Conservation (phyloP, 2,113 vertebrate species). For the Albula glossodonta region DNA sequence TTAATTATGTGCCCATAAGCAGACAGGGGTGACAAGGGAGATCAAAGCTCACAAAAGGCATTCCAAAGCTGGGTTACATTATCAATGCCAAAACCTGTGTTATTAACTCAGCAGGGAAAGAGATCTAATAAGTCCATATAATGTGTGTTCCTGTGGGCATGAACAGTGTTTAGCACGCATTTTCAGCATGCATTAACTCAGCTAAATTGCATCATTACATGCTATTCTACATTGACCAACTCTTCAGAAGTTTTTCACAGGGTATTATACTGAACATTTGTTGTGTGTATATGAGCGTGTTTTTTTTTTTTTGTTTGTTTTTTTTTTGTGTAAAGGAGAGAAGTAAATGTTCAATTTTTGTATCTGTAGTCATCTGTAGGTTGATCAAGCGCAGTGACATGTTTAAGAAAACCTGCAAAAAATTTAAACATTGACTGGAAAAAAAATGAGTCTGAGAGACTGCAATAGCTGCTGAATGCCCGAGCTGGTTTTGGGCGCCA, state of each 20-base stretch:
- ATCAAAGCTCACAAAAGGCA: background rate
- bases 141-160: background rate
- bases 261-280: background rate
- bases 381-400: conserved; percentile 51
- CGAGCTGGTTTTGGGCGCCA: conserved; percentile 70
- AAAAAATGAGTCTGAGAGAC: conserved; percentile 45
- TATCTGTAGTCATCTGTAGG: conserved; percentile 60
- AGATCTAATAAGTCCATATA: background rate
- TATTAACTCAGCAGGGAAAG: background rate
- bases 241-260: background rate
- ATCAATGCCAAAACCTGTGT: background rate
- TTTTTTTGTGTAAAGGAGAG: background rate
- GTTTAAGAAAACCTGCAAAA: conserved; percentile 63
- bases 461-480: conserved; percentile 65
- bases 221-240: background rate
- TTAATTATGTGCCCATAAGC: background rate
- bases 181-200: background rate
- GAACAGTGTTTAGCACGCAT: background rate
- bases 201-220: background rate
- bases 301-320: no score
- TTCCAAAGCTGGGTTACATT: background rate
- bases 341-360: background rate
- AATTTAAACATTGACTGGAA: conserved; percentile 68
- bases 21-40: background rate
- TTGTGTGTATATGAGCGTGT: no score